Conservation (phyloP, 2,888 invertebrate genomes). For the Belgica antarctica region DNA sequence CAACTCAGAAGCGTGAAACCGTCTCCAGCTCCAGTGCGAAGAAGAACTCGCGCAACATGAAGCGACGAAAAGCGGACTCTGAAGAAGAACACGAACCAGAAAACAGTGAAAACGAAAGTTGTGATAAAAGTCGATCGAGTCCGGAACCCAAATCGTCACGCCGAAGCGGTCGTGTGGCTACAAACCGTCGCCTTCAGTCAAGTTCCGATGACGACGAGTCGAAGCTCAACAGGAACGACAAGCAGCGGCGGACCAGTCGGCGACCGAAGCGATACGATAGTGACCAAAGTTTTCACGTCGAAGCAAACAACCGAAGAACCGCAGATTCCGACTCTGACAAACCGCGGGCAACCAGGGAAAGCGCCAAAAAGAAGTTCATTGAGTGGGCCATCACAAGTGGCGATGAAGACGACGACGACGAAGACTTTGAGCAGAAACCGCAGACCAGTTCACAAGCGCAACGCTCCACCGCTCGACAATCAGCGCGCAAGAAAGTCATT, state of each 20-base stretch:
- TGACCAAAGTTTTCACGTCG: slow-evolving; percentile 45
- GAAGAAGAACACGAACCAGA: slow-evolving; percentile 48
- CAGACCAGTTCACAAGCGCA: slow-evolving; percentile 47
- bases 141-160: slow-evolving; percentile 47
- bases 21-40: slow-evolving; percentile 47
- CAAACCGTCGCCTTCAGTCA: slow-evolving; percentile 47
- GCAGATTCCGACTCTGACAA: slow-evolving; percentile 34
- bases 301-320: neutral
- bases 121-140: slow-evolving; percentile 43
- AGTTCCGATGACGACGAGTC: slow-evolving; percentile 44
- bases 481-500: slow-evolving; percentile 45
- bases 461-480: slow-evolving; percentile 45
- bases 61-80: slow-evolving; percentile 46
- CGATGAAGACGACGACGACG: slow-evolving; percentile 48
- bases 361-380: slow-evolving; percentile 27
- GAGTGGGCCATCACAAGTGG: slow-evolving; percentile 47
- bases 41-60: slow-evolving; percentile 46
- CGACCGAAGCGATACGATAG: slow-evolving; percentile 46
- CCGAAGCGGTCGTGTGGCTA: slow-evolving; percentile 47
- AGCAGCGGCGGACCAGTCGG: neutral
- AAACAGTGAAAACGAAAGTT: slow-evolving; percentile 46
- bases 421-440: slow-evolving; percentile 46
- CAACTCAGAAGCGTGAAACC: slow-evolving; percentile 45
- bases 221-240: neutral
- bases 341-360: slow-evolving; percentile 29